Conservation (phyloP, 2,113 vertebrate species). For the Sula dactylatra region DNA sequence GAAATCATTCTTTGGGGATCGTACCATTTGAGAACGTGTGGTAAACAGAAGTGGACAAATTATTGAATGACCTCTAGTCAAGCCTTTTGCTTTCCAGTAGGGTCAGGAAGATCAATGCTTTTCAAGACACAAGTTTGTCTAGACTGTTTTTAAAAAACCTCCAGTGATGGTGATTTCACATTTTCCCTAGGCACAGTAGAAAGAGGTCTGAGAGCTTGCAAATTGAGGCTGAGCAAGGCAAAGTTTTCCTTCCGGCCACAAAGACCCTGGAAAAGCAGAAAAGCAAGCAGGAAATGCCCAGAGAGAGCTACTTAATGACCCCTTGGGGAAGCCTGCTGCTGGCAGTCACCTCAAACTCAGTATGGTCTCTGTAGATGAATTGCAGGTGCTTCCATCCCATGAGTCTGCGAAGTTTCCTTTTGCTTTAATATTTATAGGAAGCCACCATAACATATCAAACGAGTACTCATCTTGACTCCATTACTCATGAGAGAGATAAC, state of each 20-base stretch:
- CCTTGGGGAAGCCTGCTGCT: neutral
- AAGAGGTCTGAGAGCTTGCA: neutral
- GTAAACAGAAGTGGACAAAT: neutral
- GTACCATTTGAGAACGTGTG: neutral
- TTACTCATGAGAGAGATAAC: constrained; percentile 46
- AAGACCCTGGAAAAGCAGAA: neutral
- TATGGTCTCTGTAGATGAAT: constrained; percentile 11
- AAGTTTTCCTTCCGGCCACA: neutral
- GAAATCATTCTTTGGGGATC: neutral
- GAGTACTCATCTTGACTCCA: constrained; percentile 41
- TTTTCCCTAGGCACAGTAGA: neutral
- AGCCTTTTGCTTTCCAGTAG: neutral
- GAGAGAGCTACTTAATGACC: neutral
- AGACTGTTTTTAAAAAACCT: neutral
- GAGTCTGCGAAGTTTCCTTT: constrained; percentile 39
- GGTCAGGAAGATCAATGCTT: neutral
- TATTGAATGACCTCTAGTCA: neutral
- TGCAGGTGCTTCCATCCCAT: neutral
- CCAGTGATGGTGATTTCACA: neutral
- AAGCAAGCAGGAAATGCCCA: neutral
- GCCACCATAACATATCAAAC: constrained; percentile 50
- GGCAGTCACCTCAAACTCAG: neutral
- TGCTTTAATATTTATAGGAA: constrained; percentile 62
- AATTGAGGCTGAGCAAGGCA: neutral
- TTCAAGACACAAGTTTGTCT: neutral